phyloP scores from a whole-genome alignment of 2,113 vertebrate genomes.

The Phylloscopus whistleri region DNA sequence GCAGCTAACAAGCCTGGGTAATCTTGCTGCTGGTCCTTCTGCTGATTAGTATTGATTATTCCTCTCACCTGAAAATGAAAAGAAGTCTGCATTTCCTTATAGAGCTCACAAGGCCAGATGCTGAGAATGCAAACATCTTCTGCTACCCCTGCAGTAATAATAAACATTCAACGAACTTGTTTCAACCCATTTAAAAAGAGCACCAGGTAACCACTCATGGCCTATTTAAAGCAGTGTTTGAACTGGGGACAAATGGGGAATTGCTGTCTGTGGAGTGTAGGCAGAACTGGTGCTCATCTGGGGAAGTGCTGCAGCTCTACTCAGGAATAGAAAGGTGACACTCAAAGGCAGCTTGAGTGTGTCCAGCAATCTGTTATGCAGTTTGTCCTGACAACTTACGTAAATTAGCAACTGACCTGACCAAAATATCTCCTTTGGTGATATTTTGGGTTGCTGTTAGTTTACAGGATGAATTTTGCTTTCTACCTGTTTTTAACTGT shows the following conservation, averaged over 20 bases:
- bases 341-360: background rate
- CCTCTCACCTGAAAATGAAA: background rate
- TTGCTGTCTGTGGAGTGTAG: background rate
- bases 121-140: background rate
- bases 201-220: background rate
- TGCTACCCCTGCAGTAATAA: background rate
- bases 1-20: background rate
- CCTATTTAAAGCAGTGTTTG: background rate
- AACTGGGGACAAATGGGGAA: background rate
- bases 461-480: background rate
- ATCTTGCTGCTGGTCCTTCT: background rate
- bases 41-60: conserved; percentile 25
- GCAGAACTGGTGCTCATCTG: background rate
- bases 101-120: background rate
- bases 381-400: background rate
- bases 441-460: background rate
- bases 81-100: background rate
- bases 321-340: background rate
- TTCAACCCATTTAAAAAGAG: background rate
- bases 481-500: background rate
- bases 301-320: background rate
- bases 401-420: background rate
- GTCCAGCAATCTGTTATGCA: background rate
- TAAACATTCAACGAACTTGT: background rate
- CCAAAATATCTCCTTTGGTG: background rate